Base-by-base conservation (phyloP, 2,888 invertebrate genomes). In the Ormyrus labotus region DNA sequence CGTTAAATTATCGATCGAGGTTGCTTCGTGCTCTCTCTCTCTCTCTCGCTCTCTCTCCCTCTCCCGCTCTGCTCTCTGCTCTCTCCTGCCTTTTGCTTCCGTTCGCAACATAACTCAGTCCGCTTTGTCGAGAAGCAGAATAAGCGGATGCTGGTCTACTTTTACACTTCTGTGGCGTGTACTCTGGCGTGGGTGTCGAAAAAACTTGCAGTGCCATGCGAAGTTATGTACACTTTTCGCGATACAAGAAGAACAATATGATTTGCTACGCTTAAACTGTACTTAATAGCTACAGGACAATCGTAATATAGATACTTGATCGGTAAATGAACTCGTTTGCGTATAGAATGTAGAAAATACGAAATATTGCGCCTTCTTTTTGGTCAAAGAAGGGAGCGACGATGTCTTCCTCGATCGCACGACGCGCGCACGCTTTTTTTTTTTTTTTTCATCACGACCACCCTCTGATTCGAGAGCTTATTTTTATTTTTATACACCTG, bases 311-410 rank as follows among this genome's bases (percentile, higher is more conserved):
- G 47, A 60, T 72, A 53, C 63, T 65, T 74, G 61, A 5, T 67
- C 48, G 82, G 78, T 82, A 85, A 84, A 83, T 81, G 61, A 82
- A 83, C 81, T 78, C 79, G 81, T 79, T 4, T 81, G 80, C 82
- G 82, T 81, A 78, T 79, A 81, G 78, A 82, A 85, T 83, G 83
- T 84, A 83, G 80, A 84, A 85, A 84, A 85, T 80, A 83, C 82
- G 83, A 84, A 84, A 85, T 80, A 81, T 83, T 68, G 81, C 83
- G 84, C 64, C 61, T 78, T 34, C 34, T 78, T 58, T 58, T 65
- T 51, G n/a, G 51, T 78, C 73, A 79, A 79, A 60, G 73, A 79
- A 78, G 73, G 53, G 76, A 73, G 71, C 67, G 71, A 76, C 71
- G 75, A 75, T 63, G 34, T 63, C 34, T 68, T 51, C 55, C 55